Conservation (phyloP, 2,113 vertebrate genomes). For the Prunella himalayana region DNA sequence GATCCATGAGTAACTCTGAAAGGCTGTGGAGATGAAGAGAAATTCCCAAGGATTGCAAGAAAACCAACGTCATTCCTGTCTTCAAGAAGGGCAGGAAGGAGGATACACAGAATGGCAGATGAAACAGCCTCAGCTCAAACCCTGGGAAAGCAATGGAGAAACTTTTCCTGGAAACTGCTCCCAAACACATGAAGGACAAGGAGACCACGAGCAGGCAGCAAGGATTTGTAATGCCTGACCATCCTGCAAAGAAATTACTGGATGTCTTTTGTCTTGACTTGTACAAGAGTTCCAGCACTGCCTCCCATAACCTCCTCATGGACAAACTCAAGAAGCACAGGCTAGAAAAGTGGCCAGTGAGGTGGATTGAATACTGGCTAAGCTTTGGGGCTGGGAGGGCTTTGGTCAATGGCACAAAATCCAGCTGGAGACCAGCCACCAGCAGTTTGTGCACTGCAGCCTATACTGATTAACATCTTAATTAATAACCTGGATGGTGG, state of each 20-base stretch:
- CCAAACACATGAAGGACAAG: background rate
- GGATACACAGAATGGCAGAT: background rate
- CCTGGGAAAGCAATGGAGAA: background rate
- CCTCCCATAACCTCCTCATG: background rate
- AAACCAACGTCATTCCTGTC: background rate
- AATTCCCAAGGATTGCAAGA: background rate
- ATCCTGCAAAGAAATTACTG: background rate
- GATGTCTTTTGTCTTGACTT: background rate
- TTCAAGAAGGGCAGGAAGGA: background rate
- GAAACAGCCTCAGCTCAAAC: background rate
- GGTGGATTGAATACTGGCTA: background rate
- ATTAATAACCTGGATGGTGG: background rate
- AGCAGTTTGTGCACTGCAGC: background rate
- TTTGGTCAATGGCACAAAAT: background rate
- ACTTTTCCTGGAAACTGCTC: background rate
- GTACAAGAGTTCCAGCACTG: background rate
- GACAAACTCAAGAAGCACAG: background rate
- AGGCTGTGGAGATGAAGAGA: background rate
- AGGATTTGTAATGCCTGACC: background rate
- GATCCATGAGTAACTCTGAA: background rate
- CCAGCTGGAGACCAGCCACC: background rate
- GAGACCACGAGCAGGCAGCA: background rate
- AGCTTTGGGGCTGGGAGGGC: background rate
- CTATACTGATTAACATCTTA: background rate
- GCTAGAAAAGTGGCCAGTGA: background rate